Base-by-base conservation (phyloP, 2,888 invertebrate genomes). In the Latheticus oryzae region DNA sequence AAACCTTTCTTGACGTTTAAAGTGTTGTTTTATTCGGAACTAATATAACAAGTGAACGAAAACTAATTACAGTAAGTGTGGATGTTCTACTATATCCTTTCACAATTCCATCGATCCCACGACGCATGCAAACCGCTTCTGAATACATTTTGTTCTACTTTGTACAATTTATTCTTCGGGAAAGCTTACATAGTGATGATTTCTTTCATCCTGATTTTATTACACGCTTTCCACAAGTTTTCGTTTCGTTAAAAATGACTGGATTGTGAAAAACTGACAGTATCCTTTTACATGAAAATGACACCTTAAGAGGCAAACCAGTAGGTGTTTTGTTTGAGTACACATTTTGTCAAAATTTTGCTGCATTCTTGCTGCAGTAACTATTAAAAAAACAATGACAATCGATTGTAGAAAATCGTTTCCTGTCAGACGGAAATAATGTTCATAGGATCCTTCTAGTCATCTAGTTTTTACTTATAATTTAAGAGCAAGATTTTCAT, bases 151-250 rank as follows among this genome's bases (percentile, higher is more conserved):
- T 37, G 37, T 37, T 24, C 9, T 19, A 9, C 8, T 33, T 37
- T 19, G 15, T 23, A 51, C 51, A 51, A 51, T 38, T 38, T 38
- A 47, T 30, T 30, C 51, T 33, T 48, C 40, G 51, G 38, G 23
- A 38, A 38, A 51, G 50, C 35, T 50, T 15, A 15, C 15, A 15
- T 15, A 16, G 13, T 28, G 38, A 38, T 33, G 38, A 30, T 21
- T 51, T 38, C 51, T 38, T 51, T 48, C 48, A 48, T 35, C 35
- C 12, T 35, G 35, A 35, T 35, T 17, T 50, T 47, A 47, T 47
- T 33, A 23, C 33, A 13, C 21, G 35, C 33, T 35, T 47, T 21
- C 33, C 12, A 16, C 40, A 28, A 38, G 24, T 21, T 51, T 38
- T 40, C 35, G 8, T n/a, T 51, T 51, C 40, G 51, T 38, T 51